Conservation (phyloP, 2,797 vertebrate genomes). For the Chelon auratus region DNA sequence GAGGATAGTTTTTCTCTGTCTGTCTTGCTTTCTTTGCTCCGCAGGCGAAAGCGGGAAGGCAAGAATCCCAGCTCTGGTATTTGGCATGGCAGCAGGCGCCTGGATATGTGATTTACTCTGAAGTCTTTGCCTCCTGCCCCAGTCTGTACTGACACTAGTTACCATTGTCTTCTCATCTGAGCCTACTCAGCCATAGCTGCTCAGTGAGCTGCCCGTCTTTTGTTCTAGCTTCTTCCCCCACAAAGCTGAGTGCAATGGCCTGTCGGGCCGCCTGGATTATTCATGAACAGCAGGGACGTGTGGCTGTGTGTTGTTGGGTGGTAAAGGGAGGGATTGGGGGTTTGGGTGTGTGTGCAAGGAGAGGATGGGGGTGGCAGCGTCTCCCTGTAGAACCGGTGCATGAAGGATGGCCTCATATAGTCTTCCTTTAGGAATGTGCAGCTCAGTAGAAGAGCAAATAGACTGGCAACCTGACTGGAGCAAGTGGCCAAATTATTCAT, state of each 20-base stretch:
- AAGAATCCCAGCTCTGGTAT: slow-evolving; percentile 71
- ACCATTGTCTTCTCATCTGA: slow-evolving; percentile 81
- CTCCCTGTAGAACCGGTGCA: slow-evolving; percentile 67
- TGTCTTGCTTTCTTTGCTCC: slow-evolving; percentile 55
- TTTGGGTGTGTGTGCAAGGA: slow-evolving; percentile 55
- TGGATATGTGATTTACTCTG: slow-evolving; percentile 78
- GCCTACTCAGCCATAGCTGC: slow-evolving; percentile 80
- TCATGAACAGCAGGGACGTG: slow-evolving; percentile 85
- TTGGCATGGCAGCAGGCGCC: slow-evolving; percentile 70
- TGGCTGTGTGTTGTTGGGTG: slow-evolving; percentile 80
- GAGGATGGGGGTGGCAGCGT: slow-evolving; percentile 30
- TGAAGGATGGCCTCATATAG: slow-evolving; percentile 67
- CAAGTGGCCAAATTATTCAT: slow-evolving; percentile 10
- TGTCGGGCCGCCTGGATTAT: slow-evolving; percentile 83
- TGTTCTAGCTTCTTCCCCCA: slow-evolving; percentile 82
- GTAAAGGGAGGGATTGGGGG: slow-evolving; percentile 67
- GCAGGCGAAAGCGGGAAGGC: slow-evolving; percentile 52
- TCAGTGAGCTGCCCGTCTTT: slow-evolving; percentile 80
- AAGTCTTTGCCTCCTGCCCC: slow-evolving; percentile 76
- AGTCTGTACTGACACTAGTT: slow-evolving; percentile 77
- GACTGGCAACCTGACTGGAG: slow-evolving; percentile 21
- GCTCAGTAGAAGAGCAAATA: slow-evolving; percentile 27
- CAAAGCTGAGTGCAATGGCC: slow-evolving; percentile 79
- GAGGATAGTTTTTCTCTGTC: slow-evolving; percentile 52
- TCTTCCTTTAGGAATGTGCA: slow-evolving; percentile 75